Percentiles rank a stretch among this genome's conserved stretches.
phyloP scores from a whole-genome alignment of 2,797 vertebrate species.

The Phalloptychus januarius region DNA sequence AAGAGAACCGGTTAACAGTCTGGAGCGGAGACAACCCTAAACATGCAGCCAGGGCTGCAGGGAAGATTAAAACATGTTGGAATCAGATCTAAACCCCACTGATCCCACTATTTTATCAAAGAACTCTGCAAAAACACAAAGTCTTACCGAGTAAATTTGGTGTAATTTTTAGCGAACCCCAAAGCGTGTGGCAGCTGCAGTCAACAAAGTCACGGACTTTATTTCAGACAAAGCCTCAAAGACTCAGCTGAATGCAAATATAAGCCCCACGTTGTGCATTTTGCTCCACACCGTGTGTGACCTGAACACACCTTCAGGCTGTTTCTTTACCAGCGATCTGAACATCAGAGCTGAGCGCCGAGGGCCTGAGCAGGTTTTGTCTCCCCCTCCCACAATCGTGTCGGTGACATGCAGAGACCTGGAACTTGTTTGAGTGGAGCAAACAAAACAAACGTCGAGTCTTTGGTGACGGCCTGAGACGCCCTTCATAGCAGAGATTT shows the following conservation, averaged over 20 bases:
- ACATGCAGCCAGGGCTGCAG: neutral
- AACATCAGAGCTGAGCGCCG: neutral
- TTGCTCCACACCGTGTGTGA: neutral
- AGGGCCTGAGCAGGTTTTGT: neutral
- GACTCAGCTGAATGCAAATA: neutral
- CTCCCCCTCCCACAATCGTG: conserved; percentile 5
- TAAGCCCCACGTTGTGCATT: neutral
- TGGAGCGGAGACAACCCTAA: neutral
- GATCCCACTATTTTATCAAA: neutral
- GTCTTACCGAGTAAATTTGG: too few relatives aligned
- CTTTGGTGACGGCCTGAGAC: neutral
- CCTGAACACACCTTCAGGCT: conserved; percentile 24
- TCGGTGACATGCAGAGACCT: conserved; percentile 22
- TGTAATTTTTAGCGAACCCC: neutral
- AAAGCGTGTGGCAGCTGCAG: neutral
- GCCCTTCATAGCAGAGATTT: neutral
- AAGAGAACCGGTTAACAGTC: neutral
- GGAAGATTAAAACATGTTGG: neutral
- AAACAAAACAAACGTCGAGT: conserved; percentile 21
- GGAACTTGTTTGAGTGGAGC: conserved; percentile 19
- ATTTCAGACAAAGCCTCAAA: neutral
- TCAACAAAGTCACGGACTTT: neutral
- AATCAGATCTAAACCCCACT: neutral
- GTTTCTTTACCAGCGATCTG: neutral
- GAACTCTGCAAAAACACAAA: neutral